Base-by-base conservation (phyloP, 2,113 vertebrate genomes). In the Xiphias gladius region DNA sequence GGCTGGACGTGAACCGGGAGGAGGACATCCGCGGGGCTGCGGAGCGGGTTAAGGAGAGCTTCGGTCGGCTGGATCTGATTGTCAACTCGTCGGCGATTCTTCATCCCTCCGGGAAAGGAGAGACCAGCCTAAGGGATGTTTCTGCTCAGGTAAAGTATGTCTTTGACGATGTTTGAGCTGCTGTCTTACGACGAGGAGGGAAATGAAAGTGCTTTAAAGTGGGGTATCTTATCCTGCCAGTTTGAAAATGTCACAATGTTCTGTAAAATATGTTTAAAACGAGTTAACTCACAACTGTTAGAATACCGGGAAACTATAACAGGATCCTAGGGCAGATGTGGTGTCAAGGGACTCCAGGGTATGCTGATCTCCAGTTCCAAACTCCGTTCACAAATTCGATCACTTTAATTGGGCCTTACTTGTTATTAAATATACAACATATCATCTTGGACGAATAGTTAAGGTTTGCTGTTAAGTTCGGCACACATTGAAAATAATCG, bases 31-130 rank as follows among this genome's bases (percentile, higher is more conserved):
- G 65, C 2, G 76, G 43, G 10, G 91, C 91, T 0, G 87, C 91
- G 0, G 86, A 88, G 7, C 67, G 41, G 1, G 90, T 95, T 2
- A 86, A 76, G 54, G 37, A 58, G 55, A 69, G 7, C 9, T 94
- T 93, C 52, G 92, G 93, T 7, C 88, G 88, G 22, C 68, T 95
- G 70, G 95, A 96, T 72, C 84, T 94, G 30, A 64, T 95, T 1
- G 76, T 95, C 24, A 95, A 95, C 81, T 89, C 82, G 4, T 80
- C 95, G 1, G 95, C 94, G 10, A 85, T 95, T 89, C 92, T 96
- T 73, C 95, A 94, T 5, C 94, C 95, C 0, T 92, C 94, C 0
- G 94, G 94, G 0, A 95, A 91, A 80, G 95, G 95, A 59, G 96
- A 96, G 80, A 95, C 93, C 1, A 94, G 95, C 37, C 89, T 95